Percentiles rank a stretch among this genome's conserved stretches.
phyloP scores from a whole-genome alignment of 2,888 invertebrate species.

The Bombylius discolor region DNA sequence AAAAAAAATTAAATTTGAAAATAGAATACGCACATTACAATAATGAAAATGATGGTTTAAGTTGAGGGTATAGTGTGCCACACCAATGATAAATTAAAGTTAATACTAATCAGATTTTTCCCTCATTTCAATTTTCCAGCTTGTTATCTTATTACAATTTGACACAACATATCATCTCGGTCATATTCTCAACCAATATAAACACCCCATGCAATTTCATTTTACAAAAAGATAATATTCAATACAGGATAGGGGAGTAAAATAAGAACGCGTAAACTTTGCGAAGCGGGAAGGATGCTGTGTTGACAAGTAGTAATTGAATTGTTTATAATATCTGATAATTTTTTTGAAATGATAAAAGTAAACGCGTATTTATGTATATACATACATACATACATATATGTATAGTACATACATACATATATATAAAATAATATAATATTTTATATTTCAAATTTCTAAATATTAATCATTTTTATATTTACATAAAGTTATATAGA shows the following conservation, averaged over 20 bases:
- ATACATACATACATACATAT: too few species aligned
- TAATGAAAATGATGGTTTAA: too few species aligned
- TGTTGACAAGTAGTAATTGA: neutral
- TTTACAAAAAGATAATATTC: neutral
- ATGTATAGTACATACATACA: too few species aligned
- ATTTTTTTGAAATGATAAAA: neutral
- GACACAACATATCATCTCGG: conserved; percentile 17
- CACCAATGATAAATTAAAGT: conserved; percentile 9
- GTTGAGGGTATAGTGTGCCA: too few species aligned
- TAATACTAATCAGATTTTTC: conserved; percentile 20
- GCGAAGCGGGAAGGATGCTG: neutral
- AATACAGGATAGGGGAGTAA: neutral
- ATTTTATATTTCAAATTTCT: too few species aligned
- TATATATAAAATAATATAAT: too few species aligned
- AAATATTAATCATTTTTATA: too few species aligned
- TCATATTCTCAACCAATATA: neutral
- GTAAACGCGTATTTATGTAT: neutral
- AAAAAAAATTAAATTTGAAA: too few species aligned
- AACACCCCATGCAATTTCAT: neutral
- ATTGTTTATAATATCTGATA: neutral
- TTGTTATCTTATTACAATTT: conserved; percentile 22
- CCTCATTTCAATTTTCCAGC: conserved; percentile 22
- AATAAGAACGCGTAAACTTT: neutral
- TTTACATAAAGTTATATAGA: too few species aligned
- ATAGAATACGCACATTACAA: too few species aligned